Base-by-base conservation (phyloP, 1,140 invertebrate species). In the Zeugodacus cucurbitae region DNA sequence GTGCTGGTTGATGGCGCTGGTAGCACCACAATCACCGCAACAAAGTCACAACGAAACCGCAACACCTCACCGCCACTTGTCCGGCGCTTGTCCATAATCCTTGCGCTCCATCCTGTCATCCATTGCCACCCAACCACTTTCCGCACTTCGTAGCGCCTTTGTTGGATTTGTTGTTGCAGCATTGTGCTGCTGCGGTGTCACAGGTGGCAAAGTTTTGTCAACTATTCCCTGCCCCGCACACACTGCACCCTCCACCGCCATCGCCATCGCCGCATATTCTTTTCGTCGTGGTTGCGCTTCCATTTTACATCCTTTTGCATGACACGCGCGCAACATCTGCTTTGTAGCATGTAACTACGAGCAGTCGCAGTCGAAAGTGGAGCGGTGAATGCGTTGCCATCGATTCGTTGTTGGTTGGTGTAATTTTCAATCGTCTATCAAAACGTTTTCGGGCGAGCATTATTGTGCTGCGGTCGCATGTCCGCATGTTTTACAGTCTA, bases 201-300 rank as follows among this genome's bases (percentile, higher is more conserved):
- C 74, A 82, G 74, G 74, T 82, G 74, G 74, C n/a, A 82, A 82
- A 82, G 41, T 82, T 82, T 82, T 82, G 74, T 82, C 74, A 82
- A 82, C 74, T 82, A 82, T 29, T 54, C 34, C 41, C 41, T 14
- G 22, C 0, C 41, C n/a, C 22, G 74, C 37, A 3, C 6, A 32
- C n/a, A 8, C 6, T 3, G 29, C 37, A 22, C 22, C 8, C 70
- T 74, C 70, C 70, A 41, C 70, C 29, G 32, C 22, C 34, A 20
- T 14, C 34, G 34, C 70, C 34, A n/a, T n/a, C n/a, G 6, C 26
- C 11, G 41, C 26, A 41, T 34, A 82, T 54, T 54, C 74, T 82
- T 82, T 74, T n/a, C 74, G 74, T n/a, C 74, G 74, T 48, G 74
- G 74, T 82, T 82, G 74, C 74, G 37, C 74, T 82, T 82, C 41